Conservation (phyloP, 2,888 invertebrate genomes). For the Orthosia incerta region DNA sequence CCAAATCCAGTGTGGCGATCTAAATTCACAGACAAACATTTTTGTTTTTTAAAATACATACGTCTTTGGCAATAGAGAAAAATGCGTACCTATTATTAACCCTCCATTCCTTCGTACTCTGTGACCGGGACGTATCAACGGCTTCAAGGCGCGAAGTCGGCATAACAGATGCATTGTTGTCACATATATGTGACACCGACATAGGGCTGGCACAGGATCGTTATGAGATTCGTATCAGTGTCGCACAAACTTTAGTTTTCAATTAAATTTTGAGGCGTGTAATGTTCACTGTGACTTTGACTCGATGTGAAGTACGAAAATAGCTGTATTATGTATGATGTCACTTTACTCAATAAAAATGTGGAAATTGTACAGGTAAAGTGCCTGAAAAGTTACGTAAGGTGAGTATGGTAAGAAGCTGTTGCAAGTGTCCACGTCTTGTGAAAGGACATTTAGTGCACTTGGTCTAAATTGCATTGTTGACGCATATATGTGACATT, state of each 20-base stretch:
- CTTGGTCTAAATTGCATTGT: slow-evolving; percentile 37
- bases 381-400: background rate
- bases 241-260: slow-evolving; percentile 47
- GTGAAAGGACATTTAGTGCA: slow-evolving; percentile 26
- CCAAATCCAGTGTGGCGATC: background rate
- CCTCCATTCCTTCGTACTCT: slow-evolving; percentile 38
- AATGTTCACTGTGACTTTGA: slow-evolving; percentile 21
- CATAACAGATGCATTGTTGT: slow-evolving; percentile 81
- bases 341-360: background rate
- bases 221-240: slow-evolving; percentile 37
- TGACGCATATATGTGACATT: slow-evolving; percentile 25
- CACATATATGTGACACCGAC: slow-evolving; percentile 71
- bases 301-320: slow-evolving; percentile 8
- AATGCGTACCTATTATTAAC: background rate
- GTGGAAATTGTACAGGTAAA: background rate
- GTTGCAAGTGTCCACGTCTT: slow-evolving; percentile 4
- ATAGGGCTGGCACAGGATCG: slow-evolving; percentile 60
- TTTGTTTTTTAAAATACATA: background rate
- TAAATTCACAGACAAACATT: background rate
- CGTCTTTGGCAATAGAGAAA: background rate
- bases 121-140: slow-evolving; percentile 41
- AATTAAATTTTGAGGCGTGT: slow-evolving; percentile 41
- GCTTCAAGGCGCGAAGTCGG: slow-evolving; percentile 57
- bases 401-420: background rate
- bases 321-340: slow-evolving; percentile 4